Evolutionary conservation across 30 jellyfish, hydroid and myxozoan species (phyloP).

Genomic region (Chrysaora quinquecirrha): DNA sequence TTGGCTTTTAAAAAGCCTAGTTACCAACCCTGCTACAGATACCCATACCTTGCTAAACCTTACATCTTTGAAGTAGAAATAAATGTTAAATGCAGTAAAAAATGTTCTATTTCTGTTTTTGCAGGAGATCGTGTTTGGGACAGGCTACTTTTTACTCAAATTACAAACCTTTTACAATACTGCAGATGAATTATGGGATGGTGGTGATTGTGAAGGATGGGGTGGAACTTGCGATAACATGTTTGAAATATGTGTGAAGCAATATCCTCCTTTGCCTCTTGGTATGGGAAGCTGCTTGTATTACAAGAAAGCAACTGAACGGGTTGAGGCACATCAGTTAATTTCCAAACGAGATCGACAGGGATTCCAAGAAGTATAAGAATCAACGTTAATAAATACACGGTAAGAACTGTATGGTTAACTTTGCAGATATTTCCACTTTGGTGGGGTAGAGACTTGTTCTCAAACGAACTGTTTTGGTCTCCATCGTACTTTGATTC

Average conservation of each 20-base stretch:
- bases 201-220: slow-evolving; percentile 32
- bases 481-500: too few relatives aligned
- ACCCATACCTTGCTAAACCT: too few relatives aligned
- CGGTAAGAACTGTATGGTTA: slow-evolving; percentile 46
- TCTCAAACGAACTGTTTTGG: too few relatives aligned
- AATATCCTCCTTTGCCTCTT: slow-evolving; percentile 38
- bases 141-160: not conserved
- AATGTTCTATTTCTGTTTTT: too few relatives aligned
- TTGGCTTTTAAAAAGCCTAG: too few relatives aligned
- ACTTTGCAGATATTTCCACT: too few relatives aligned
- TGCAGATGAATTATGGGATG: slow-evolving; percentile 33
- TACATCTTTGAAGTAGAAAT: too few relatives aligned
- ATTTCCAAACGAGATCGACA: slow-evolving; percentile 28
- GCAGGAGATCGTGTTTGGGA: not conserved
- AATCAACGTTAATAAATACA: slow-evolving; percentile 24
- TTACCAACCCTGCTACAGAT: too few relatives aligned
- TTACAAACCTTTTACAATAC: slow-evolving; percentile 26
- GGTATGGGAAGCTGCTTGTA: slow-evolving; percentile 40
- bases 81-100: too few relatives aligned
- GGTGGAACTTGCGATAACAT: slow-evolving; percentile 43
- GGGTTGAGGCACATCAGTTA: slow-evolving; percentile 31
- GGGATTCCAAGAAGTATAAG: slow-evolving; percentile 42
- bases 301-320: slow-evolving; percentile 8
- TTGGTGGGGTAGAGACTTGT: too few relatives aligned
- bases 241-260: slow-evolving; percentile 50